A percentile compares a stretch with the other conserved stretches of the same genome.
Evolutionary conservation across 2,797 vertebrate genomes (phyloP).

Genomic region (Tinamus major): DNA sequence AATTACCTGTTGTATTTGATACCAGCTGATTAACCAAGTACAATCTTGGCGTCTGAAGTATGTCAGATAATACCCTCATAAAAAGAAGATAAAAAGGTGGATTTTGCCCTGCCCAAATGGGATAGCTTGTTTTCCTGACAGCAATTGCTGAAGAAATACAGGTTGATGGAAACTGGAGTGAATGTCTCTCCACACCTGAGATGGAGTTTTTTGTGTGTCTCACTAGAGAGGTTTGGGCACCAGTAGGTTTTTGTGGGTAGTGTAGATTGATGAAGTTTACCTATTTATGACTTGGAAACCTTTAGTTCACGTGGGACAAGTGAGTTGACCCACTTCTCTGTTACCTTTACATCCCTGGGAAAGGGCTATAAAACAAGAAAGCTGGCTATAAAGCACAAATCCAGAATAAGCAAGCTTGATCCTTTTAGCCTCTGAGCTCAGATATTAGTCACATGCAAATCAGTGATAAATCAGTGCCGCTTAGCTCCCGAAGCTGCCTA

Average conservation of each 20-base stretch:
- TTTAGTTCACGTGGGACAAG: background rate
- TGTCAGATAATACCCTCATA: background rate
- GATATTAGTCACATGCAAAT: conserved; percentile 6
- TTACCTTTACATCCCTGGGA: background rate
- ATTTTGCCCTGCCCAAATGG: background rate
- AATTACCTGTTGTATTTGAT: background rate
- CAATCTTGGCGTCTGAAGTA: background rate
- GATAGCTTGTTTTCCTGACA: conserved; percentile 17
- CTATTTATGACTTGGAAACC: background rate
- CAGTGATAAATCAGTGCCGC: background rate
- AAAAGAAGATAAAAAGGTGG: background rate
- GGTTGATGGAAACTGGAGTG: conserved; percentile 11
- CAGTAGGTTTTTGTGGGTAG: background rate
- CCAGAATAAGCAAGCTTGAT: background rate
- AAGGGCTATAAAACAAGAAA: background rate
- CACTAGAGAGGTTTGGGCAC: background rate
- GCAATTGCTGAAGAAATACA: conserved; percentile 11
- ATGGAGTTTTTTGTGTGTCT: background rate
- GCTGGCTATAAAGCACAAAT: background rate
- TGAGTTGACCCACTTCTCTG: background rate
- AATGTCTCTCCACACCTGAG: background rate
- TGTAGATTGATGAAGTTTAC: background rate
- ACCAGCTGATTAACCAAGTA: background rate
- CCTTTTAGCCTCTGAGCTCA: background rate
- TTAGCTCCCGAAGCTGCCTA: background rate